Evolutionary conservation across 1,140 invertebrate species (phyloP), one percentile per base, ranked within the genome.

Genomic region (Macrotrachela quadricornifera): DNA sequence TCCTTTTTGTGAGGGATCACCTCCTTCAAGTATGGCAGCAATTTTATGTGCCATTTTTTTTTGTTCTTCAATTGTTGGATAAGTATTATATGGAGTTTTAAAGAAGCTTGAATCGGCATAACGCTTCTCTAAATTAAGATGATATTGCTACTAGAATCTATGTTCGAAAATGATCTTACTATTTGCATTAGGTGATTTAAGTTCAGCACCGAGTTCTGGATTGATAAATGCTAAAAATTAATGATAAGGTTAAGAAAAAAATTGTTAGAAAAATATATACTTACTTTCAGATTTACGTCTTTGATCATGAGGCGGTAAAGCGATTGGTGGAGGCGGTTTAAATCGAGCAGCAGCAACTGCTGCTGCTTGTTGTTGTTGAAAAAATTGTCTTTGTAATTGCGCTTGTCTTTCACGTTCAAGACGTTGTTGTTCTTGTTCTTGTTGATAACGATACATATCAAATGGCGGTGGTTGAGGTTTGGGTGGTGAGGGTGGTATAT

Each of bases 91-190:
- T 38, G 21, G 40, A 15, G 51, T 46, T 36, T 39, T 53, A 18
- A 46, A 53, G n/a, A 53, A 53, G 46, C 46, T 46, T 12, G 51
- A 53, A 16, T 53, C 51, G 18, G 51, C 46, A 36, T 53, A 53
- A 21, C 14, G 1, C 18, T 36, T 10, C 14, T 9, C 14, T 14
- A 45, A 40, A 6, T 12, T 18, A 53, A 47, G n/a, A 17, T 38
- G 12, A 36, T 41, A 41, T 13, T 41, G 3, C 1, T 41, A 2
- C 3, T 41, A 13, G 39, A 41, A 13, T 41, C n/a, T n/a, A 6
- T 41, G 1, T 13, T 41, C n/a, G 1, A 41, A 13, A 12, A 13
- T 11, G 3, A 13, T 2, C 11, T 41, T 11, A 13, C n/a, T 41
- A 41, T 41, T 41, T 41, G 11, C 39, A 6, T 2, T 41, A 13